Conservation (phyloP, 2,888 invertebrate genomes). For the Prostheceraeus crozeri region DNA sequence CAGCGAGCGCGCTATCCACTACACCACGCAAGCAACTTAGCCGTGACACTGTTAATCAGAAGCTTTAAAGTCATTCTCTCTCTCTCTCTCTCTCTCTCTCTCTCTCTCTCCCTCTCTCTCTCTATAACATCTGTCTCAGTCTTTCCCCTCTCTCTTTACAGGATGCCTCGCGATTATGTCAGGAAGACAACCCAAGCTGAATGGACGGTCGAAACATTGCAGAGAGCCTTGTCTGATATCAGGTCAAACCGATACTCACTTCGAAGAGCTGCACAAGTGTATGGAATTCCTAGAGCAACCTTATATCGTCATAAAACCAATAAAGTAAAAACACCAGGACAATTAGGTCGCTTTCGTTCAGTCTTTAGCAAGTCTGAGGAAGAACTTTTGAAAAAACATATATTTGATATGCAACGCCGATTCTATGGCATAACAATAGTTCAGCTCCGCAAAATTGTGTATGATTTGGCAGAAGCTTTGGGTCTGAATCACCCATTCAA, state of each 20-base stretch:
- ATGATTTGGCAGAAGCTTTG: constrained; percentile 30
- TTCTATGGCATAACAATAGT: constrained; percentile 7
- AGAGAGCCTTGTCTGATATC: background rate
- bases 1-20: too few species aligned
- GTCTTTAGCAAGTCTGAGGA: background rate
- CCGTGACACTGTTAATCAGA: too few species aligned
- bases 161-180: background rate
- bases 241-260: background rate
- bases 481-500: constrained; percentile 34
- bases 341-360: background rate
- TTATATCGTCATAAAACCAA: constrained; percentile 10
- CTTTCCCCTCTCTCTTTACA: too few species aligned
- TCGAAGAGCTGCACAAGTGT: background rate
- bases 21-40: too few species aligned
- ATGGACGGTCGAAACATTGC: background rate
- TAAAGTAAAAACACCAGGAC: background rate
- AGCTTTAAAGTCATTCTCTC: too few species aligned
- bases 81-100: too few species aligned
- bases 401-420: too few species aligned
- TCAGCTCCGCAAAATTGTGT: constrained; percentile 28
- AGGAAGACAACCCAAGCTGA: constrained; percentile 10
- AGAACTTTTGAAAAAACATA: constrained; percentile 3
- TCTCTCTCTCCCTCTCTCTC: too few species aligned
- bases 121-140: too few species aligned
- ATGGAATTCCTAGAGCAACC: background rate